phyloP scores from a whole-genome alignment of 1,140 invertebrate genomes.

The Radopholus similis region DNA sequence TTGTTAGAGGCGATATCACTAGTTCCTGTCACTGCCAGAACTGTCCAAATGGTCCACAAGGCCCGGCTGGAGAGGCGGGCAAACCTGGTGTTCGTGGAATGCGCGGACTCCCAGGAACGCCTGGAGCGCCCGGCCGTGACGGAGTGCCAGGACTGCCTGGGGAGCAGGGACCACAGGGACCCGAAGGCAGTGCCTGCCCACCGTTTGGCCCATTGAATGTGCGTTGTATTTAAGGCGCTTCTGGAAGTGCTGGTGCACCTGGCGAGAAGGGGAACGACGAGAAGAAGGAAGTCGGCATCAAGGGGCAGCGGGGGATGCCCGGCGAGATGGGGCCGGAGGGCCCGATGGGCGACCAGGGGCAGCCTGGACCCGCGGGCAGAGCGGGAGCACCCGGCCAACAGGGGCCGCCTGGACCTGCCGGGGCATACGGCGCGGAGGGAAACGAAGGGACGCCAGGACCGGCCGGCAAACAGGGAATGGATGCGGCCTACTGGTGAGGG shows the following conservation, averaged over 20 bases:
- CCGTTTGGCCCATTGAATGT: background rate
- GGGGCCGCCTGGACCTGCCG: constrained; percentile 19
- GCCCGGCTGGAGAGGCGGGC: constrained; percentile 31
- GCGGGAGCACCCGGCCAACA: constrained; percentile 16
- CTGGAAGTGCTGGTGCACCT: constrained; percentile 28
- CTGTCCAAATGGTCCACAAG: constrained; percentile 38
- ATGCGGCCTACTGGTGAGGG: constrained; percentile 13
- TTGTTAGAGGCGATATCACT: background rate
- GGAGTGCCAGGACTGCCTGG: constrained; percentile 17
- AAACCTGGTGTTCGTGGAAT: constrained; percentile 36
- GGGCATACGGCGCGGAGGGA: constrained; percentile 19
- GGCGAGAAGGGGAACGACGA: constrained; percentile 39
- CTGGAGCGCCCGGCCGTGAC: constrained; percentile 18
- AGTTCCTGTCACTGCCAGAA: constrained; percentile 17
- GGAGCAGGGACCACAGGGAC: background rate
- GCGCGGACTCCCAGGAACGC: constrained; percentile 38
- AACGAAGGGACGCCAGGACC: constrained; percentile 24
- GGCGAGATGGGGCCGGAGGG: constrained; percentile 13
- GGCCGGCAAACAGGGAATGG: constrained; percentile 2
- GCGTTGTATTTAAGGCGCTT: background rate
- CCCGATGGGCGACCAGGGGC: background rate
- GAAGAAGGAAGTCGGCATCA: constrained; percentile 44
- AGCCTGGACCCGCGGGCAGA: constrained; percentile 5
- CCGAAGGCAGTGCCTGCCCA: background rate
- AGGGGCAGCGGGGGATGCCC: constrained; percentile 33